phyloP scores from a whole-genome alignment of 92 coral and sea anemone genomes.

The Siderastrea radians region DNA sequence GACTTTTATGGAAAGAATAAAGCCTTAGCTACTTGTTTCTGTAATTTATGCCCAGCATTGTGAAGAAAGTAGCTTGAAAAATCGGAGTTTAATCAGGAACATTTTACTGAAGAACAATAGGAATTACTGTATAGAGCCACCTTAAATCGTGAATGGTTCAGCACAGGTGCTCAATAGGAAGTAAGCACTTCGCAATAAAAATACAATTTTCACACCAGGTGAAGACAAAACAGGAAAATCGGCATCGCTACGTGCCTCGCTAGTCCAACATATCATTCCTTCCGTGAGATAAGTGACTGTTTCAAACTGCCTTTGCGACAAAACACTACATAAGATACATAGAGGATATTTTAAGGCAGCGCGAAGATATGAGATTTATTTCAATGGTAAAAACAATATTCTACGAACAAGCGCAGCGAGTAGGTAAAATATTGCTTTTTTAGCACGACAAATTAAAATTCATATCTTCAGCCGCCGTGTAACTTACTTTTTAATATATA shows the following conservation, averaged over 20 bases:
- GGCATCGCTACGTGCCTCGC: neutral
- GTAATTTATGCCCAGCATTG: neutral
- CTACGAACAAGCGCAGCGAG: too few relatives aligned
- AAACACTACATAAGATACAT: too few relatives aligned
- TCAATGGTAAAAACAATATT: too few relatives aligned
- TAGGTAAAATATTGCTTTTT: too few relatives aligned
- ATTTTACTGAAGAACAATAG: neutral
- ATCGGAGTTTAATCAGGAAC: neutral
- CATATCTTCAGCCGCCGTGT: too few relatives aligned
- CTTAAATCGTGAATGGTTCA: neutral
- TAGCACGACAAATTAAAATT: too few relatives aligned
- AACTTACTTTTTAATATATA: too few relatives aligned
- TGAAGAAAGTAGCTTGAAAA: neutral
- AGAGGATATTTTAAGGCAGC: too few relatives aligned
- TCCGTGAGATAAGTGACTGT: too few relatives aligned
- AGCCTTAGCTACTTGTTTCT: neutral
- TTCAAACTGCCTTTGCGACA: too few relatives aligned
- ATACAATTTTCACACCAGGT: neutral
- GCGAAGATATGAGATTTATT: too few relatives aligned
- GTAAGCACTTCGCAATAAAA: neutral
- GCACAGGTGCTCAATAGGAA: neutral
- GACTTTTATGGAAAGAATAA: neutral
- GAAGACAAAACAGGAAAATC: neutral
- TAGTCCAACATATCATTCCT: too few relatives aligned
- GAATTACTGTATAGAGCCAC: conserved; percentile 26